Evolutionary conservation across 2,888 invertebrate genomes (phyloP).

Genomic region (Eueremaeus valkanovi): DNA sequence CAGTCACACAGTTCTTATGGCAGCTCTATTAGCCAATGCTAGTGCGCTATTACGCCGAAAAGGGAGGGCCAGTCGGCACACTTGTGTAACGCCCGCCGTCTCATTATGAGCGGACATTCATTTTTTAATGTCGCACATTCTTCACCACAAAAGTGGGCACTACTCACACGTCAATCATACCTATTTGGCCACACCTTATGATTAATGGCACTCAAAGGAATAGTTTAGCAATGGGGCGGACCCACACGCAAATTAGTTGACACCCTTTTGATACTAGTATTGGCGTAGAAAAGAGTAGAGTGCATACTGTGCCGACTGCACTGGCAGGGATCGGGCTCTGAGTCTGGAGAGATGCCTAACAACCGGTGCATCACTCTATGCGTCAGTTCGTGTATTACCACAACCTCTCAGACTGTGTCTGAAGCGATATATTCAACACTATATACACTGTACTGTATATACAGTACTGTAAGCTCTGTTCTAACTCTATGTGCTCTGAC

Average conservation of each 20-base stretch:
- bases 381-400: background rate
- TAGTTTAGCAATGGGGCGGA: background rate
- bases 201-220: background rate
- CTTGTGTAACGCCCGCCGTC: background rate
- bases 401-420: background rate
- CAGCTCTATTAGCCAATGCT: background rate
- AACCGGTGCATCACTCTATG: constrained; percentile 11
- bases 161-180: background rate
- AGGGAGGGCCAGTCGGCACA: background rate
- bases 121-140: constrained; percentile 2
- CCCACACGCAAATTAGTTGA: background rate
- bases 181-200: constrained; percentile 4
- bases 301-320: background rate
- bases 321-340: no score
- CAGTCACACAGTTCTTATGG: background rate
- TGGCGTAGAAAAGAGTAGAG: background rate
- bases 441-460: background rate
- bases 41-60: background rate
- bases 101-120: background rate
- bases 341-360: background rate
- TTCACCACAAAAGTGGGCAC: constrained; percentile 1
- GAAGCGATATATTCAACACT: background rate
- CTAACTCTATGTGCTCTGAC: background rate
- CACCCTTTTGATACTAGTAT: constrained; percentile 8
- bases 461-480: background rate